These are phyloP conservation scores for Macquaria ambigua DNA, from an alignment of 2,113 vertebrate species.

Conservation along the genomic window DNA sequence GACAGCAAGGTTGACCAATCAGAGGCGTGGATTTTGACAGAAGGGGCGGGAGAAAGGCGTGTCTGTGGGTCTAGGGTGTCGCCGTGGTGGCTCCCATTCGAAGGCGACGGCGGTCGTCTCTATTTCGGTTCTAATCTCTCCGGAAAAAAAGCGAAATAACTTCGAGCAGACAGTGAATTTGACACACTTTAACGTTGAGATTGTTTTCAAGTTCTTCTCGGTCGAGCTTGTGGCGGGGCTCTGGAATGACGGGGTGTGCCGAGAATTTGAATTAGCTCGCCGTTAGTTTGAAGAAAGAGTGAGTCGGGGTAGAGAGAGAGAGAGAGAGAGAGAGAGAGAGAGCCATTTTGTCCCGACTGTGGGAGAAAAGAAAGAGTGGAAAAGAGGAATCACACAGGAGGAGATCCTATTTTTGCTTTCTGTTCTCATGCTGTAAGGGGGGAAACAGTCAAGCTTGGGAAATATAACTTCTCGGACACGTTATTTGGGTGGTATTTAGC, in stretches of 20 bases:
- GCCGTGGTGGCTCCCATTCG: conserved; percentile 84
- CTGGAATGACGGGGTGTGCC: conserved; percentile 83
- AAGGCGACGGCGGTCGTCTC: conserved; percentile 88
- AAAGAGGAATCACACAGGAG: conserved; percentile 76
- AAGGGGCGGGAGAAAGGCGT: conserved; percentile 75
- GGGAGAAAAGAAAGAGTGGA: conserved; percentile 83
- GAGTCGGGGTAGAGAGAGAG: conserved; percentile 67
- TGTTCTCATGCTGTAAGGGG: conserved; percentile 62
- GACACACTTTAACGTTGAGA: conserved; percentile 40
- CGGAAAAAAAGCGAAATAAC: conserved; percentile 38
- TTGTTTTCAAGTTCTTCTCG: conserved; percentile 39
- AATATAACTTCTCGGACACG: conserved; percentile 60
- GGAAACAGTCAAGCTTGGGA: conserved; percentile 45
- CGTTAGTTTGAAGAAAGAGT: conserved; percentile 87
- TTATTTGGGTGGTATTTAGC: conserved; percentile 70
- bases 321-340: conserved; percentile 40
- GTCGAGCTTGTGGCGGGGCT: conserved; percentile 54
- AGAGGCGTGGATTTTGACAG: conserved; percentile 17
- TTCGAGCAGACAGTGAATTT: conserved; percentile 39
- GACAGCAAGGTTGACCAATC: conserved; percentile 62
- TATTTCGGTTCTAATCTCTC: conserved; percentile 74
- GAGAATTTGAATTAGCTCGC: conserved; percentile 84
- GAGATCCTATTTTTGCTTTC: conserved; percentile 65
- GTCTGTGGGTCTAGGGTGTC: conserved; percentile 80
- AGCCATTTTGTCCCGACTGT: conserved; percentile 90